A percentile compares a stretch with the other conserved stretches of the same genome.
These are phyloP conservation scores for Lacerta viridis DNA, from an alignment of 2,797 vertebrate genomes.

Conservation along the genomic window DNA sequence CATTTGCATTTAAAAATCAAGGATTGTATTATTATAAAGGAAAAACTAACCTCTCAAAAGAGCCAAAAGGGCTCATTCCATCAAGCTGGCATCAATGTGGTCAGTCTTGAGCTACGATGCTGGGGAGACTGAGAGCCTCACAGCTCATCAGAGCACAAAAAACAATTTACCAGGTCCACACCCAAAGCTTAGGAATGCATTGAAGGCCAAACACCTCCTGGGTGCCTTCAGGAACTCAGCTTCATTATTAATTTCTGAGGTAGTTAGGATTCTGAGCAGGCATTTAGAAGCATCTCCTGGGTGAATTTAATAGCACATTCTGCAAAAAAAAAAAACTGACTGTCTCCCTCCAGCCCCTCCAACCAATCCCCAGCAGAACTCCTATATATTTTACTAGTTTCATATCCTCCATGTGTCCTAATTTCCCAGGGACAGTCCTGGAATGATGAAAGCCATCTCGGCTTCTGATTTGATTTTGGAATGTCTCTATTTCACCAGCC, in stretches of 20 bases:
- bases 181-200: conserved; percentile 32
- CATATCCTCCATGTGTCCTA: too few relatives aligned
- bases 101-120: not conserved
- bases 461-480: too few relatives aligned
- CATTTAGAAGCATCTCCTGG: not conserved
- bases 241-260: conserved; percentile 17
- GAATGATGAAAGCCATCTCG: too few relatives aligned
- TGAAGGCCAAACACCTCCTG: conserved; percentile 21
- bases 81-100: not conserved
- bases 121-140: conserved; percentile 28
- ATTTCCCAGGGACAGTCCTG: too few relatives aligned
- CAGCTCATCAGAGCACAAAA: conserved; percentile 17
- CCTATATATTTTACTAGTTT: not conserved
- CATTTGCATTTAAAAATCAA: not conserved
- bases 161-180: conserved; percentile 33
- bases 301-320: not conserved
- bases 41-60: conserved; percentile 28
- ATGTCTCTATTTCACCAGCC: too few relatives aligned
- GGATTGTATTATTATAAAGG: not conserved
- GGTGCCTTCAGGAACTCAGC: conserved; percentile 11
- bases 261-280: conserved; percentile 6
- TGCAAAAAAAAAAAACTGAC: not conserved
- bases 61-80: conserved; percentile 1
- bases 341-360: not conserved
- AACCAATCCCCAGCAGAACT: too few relatives aligned